Evolutionary conservation across 2,113 vertebrate genomes (phyloP).

Genomic region (Puffinus mauretanicus): DNA sequence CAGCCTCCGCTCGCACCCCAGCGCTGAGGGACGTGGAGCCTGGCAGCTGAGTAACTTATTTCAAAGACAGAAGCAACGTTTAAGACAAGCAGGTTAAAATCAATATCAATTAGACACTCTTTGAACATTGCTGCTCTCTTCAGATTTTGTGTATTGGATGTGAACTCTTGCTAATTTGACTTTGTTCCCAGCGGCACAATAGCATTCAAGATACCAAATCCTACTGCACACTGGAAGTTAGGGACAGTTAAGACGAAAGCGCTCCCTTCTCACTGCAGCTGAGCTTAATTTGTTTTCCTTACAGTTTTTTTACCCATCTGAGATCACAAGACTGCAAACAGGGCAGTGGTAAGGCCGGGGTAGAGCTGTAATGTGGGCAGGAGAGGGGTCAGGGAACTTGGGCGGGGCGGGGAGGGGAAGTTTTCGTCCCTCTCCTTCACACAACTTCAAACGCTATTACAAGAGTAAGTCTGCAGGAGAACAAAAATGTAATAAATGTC

Average conservation of each 20-base stretch:
- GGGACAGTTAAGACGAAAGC: neutral
- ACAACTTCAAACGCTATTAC: neutral
- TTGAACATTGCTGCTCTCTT: constrained; percentile 54
- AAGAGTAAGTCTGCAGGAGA: neutral
- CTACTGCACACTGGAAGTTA: neutral
- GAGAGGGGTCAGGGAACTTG: neutral
- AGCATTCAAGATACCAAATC: neutral
- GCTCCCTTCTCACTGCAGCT: neutral
- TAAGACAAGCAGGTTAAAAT: constrained; percentile 50
- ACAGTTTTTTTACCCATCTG: neutral
- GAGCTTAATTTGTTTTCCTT: neutral
- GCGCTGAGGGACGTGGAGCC: accelerated
- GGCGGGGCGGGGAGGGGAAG: accelerated
- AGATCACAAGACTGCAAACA: neutral
- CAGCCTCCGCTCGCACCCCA: neutral
- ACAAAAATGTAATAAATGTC: neutral
- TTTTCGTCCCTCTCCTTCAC: neutral
- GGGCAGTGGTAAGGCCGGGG: neutral
- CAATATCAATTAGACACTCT: constrained; percentile 62
- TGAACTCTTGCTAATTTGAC: constrained; percentile 49
- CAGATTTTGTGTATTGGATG: constrained; percentile 42
- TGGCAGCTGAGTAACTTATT: neutral
- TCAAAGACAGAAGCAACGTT: neutral
- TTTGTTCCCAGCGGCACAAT: neutral
- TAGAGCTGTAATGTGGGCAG: accelerated